Base-by-base conservation (phyloP, 1,140 invertebrate genomes). In the Marisa cornuarietis region DNA sequence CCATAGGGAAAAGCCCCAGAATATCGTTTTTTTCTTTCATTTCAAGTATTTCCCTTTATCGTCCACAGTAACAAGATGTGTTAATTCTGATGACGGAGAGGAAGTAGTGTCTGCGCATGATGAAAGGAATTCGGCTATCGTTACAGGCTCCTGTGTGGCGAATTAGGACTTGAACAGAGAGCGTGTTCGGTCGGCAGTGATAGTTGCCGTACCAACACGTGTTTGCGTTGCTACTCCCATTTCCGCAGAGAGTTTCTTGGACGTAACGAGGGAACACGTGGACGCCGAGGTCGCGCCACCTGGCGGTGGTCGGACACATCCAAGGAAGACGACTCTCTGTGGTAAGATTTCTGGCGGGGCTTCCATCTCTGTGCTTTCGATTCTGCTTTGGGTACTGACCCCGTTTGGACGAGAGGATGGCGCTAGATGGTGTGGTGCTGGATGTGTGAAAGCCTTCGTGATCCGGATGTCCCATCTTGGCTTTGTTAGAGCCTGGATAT, bases 231-330 rank as follows among this genome's bases (percentile, higher is more conserved):
- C 18, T 66, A 61, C 22, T 49, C n/a, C 24, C n/a, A 8, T 14
- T 22, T 3, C 63, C 63, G 65, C 76, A 77, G 49, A 24, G 6
- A 20, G 76, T 77, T 49, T 77, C 76, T 51, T 77, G 76, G 24
- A 77, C 65, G 76, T 77, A 77, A 63, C 76, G 76, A 18, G 76
- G 76, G 51, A 77, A 77, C 14, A 77, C 76, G 65, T 77, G 76
- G 18, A 68, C 16, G 6, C 76, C 76, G 9, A 77, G 62, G 65
- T 77, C 76, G 8, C 76, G 42, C 76, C 76, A 77, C 51, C 65
- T 31, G 26, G 76, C 68, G 76, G 6, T 52, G 63, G 42, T 68
- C 8, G 63, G 16, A 49, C 76, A 77, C 31, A 14, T 52, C 76
- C 76, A 77, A 13, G 76, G 76, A 20, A 76, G 31, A 20, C 58